These are phyloP conservation scores for Fistularia commersonii DNA, from an alignment of 2,797 vertebrate species.

Conservation along the genomic window DNA sequence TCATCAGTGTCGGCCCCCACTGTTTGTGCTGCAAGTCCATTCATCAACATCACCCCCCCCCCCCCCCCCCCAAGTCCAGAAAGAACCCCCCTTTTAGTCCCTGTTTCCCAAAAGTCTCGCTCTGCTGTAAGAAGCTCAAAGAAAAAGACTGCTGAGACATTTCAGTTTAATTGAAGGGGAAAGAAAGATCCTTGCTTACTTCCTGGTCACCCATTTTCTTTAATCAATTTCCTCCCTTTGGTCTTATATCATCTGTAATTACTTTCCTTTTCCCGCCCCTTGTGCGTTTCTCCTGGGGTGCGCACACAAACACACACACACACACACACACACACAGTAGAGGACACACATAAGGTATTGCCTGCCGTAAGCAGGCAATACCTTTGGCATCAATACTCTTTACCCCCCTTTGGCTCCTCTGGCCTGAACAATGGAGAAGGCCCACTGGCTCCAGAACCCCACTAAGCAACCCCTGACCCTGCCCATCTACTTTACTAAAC, in stretches of 20 bases:
- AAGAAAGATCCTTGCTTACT: conserved; percentile 62
- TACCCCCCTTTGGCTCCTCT: conserved; percentile 48
- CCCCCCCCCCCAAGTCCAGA: conserved; percentile 3
- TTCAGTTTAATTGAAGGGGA: conserved; percentile 69
- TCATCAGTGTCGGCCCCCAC: conserved; percentile 13
- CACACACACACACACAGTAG: conserved; percentile 31
- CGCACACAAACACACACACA: conserved; percentile 14
- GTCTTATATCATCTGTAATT: conserved; percentile 71
- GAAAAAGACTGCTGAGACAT: conserved; percentile 58
- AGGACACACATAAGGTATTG: conserved; percentile 34
- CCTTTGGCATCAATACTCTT: conserved; percentile 60
- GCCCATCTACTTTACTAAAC: conserved; percentile 52
- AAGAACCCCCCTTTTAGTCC: conserved; percentile 9
- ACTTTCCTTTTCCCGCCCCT: conserved; percentile 60
- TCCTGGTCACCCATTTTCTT: conserved; percentile 71
- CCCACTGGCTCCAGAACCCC: conserved; percentile 71
- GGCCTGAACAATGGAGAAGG: conserved; percentile 63
- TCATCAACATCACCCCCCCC: conserved; percentile 33
- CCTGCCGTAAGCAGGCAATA: conserved; percentile 60
- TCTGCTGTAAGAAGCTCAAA: conserved; percentile 43
- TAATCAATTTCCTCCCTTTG: conserved; percentile 74
- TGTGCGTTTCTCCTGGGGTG: conserved; percentile 42
- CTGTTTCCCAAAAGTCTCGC: conserved; percentile 22
- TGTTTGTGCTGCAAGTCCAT: conserved; percentile 11
- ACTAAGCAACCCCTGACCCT: conserved; percentile 62